Base-by-base conservation (phyloP, 2,797 vertebrate species). In the Myotis daubentonii region DNA sequence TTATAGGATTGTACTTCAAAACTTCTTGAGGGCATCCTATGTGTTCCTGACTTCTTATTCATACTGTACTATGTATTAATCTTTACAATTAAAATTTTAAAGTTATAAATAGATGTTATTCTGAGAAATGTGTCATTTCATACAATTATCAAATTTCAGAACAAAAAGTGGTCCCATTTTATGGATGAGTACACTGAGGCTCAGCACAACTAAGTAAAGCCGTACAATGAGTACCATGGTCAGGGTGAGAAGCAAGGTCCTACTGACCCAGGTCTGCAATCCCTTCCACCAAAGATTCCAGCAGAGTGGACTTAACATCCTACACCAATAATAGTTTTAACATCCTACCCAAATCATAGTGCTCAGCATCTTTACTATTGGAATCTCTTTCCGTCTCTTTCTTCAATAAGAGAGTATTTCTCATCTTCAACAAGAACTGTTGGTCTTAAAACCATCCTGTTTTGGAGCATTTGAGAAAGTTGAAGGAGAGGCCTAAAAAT, bases 51-150 rank as follows among this genome's bases (percentile, higher is more conserved):
- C 8, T 92, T 53, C 33, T 81, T 80, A 44, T 12, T n/a, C 33
- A 41, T 9, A 70, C 12, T 70, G 1, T 71, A 36, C 51, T 38
- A 71, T 28, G 57, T 9, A 28, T 19, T 80, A 84, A 57, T 33
- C 41, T 85, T 65, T 72, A 88, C 36, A 76, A 51, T 75, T 38
- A 79, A 9, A 51, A 68, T 12, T 66, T 74, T 25, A 53, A 91
- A 87, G 6, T 47, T 57, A 30, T 51, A 68, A 36, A 30, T 11
- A 92, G 65, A 70, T 60, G 53, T 47, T 41, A 53, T 16, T 68
- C 19, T 78, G 11, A 22, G 33, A 70, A 70, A 70, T 70, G 8
- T 70, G 66, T 38, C 66, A 70, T 70, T 70, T 38, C 68, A 38
- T 13, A 70, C 20, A 70, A 92, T 16, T 53, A 8, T 1, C 47